These are phyloP conservation scores for Phocoena sinus DNA, from an alignment of 2,113 vertebrate genomes.

Conservation along the genomic window DNA sequence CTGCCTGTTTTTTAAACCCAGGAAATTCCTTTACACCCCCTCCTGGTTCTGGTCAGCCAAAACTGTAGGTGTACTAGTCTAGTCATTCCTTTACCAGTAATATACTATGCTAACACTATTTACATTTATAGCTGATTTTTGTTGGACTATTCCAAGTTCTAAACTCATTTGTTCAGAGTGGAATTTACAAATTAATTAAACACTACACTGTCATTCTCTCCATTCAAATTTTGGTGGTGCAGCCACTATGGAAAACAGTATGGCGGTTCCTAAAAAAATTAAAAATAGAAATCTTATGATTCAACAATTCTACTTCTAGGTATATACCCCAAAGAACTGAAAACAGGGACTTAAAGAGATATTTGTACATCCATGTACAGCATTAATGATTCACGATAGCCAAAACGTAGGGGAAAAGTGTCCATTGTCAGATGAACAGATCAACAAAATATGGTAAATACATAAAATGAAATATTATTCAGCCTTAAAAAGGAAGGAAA, in stretches of 20 bases:
- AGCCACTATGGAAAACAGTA: neutral
- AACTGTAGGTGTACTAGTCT: neutral
- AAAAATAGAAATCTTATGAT: slow-evolving; percentile 31
- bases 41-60: slow-evolving; percentile 16
- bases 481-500: neutral
- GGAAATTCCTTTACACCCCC: slow-evolving; percentile 42
- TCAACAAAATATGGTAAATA: neutral
- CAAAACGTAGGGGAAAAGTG: neutral
- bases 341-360: neutral
- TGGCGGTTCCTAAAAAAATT: slow-evolving; percentile 5
- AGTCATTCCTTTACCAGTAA: slow-evolving; percentile 18
- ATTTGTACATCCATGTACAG: neutral
- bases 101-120: neutral
- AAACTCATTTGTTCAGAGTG: slow-evolving; percentile 61
- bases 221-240: neutral
- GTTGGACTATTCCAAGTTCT: slow-evolving; percentile 65
- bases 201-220: neutral
- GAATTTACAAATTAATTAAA: slow-evolving; percentile 38
- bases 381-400: neutral
- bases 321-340: neutral
- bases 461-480: neutral
- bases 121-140: slow-evolving; percentile 20
- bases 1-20: slow-evolving; percentile 10
- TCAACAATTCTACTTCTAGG: neutral
- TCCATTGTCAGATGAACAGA: neutral